phyloP scores from a whole-genome alignment of 2,797 vertebrate genomes.

The Anas bahamensis region DNA sequence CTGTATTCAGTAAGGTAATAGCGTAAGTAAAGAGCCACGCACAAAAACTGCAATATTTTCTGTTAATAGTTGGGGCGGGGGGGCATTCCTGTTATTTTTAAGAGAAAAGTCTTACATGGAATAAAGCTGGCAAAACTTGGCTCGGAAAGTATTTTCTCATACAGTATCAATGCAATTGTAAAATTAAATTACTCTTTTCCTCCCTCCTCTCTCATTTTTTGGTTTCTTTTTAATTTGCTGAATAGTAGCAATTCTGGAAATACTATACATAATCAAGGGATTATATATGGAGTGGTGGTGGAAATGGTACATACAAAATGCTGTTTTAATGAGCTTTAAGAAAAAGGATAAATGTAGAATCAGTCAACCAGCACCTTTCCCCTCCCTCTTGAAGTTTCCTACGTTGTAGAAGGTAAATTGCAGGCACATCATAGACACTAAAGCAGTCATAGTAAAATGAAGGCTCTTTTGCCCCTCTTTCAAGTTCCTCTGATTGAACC shows the following conservation, averaged over 20 bases:
- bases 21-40: not conserved
- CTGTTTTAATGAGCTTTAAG: constrained; percentile 45
- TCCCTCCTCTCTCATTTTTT: not conserved
- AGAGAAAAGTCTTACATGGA: not conserved
- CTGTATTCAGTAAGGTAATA: not conserved
- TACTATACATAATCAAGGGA: not conserved
- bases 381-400: constrained; percentile 32
- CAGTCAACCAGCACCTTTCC: constrained; percentile 7
- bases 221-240: not conserved
- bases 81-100: not conserved
- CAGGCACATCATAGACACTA: not conserved
- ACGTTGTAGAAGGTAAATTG: constrained; percentile 13
- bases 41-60: not conserved
- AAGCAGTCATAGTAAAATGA: not conserved
- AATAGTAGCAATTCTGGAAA: constrained; percentile 2
- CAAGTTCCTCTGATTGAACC: constrained; percentile 36
- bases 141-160: not conserved
- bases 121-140: not conserved
- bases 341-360: constrained; percentile 16
- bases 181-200: not conserved
- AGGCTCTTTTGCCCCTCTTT: constrained; percentile 28
- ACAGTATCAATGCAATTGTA: not conserved
- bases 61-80: not conserved
- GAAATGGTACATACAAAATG: not conserved
- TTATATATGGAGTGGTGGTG: not conserved